phyloP scores from a whole-genome alignment of 2,888 invertebrate genomes.

The Lacanobia oleracea region DNA sequence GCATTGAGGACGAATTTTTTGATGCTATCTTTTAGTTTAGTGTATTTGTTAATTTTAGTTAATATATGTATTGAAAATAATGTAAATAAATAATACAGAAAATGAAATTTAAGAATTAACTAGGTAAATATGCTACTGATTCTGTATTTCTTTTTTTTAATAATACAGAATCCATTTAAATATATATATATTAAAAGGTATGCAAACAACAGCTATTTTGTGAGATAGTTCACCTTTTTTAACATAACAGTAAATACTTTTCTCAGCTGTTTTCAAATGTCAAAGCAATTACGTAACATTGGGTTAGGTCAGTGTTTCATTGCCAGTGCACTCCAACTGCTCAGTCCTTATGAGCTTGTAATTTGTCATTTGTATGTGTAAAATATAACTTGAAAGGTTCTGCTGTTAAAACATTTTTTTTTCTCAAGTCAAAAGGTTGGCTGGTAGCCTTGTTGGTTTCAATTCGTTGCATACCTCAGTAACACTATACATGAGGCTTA shows the following conservation, averaged over 20 bases:
- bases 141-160: too few species aligned
- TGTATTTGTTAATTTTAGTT: too few species aligned
- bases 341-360: conserved; percentile 11
- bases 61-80: too few species aligned
- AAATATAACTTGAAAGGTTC: neutral
- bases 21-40: too few species aligned
- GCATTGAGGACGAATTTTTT: too few species aligned
- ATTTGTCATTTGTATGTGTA: neutral
- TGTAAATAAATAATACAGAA: neutral
- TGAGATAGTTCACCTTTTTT: conserved; percentile 8
- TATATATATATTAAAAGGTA: neutral
- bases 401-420: neutral
- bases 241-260: conserved; percentile 27
- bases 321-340: conserved; percentile 20
- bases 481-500: too few species aligned
- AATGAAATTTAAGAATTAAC: neutral
- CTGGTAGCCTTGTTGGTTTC: neutral
- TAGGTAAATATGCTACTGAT: too few species aligned
- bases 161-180: too few species aligned
- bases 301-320: conserved; percentile 37
- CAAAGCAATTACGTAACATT: conserved; percentile 35
- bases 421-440: neutral
- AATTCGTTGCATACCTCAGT: too few species aligned
- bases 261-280: conserved; percentile 38
- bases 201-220: neutral